phyloP scores from a whole-genome alignment of 2,113 vertebrate species.

The Heptranchias perlo region DNA sequence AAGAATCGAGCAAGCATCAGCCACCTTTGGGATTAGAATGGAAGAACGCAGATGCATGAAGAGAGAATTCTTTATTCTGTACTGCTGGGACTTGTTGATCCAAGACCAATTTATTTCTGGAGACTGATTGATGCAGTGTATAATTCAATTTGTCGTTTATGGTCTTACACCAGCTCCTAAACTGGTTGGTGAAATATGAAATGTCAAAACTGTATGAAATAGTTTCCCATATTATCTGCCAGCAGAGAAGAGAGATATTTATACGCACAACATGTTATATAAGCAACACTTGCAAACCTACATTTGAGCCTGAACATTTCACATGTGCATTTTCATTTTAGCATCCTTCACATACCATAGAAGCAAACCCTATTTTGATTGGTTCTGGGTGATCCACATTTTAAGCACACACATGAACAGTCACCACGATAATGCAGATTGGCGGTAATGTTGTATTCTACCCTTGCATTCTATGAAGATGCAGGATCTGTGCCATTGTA shows the following conservation, averaged over 20 bases:
- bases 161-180: conserved; percentile 10
- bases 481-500: not conserved
- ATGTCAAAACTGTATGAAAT: conserved; percentile 12
- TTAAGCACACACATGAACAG: not conserved
- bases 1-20: not conserved
- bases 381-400: not conserved
- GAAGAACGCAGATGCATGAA: conserved; percentile 8
- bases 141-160: conserved; percentile 5
- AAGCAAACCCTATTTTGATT: not conserved
- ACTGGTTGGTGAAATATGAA: conserved; percentile 15
- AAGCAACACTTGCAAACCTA: not conserved
- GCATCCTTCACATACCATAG: not conserved
- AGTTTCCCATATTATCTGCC: not conserved
- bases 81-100: conserved; percentile 2
- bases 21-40: not conserved
- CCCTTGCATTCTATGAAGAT: not conserved
- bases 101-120: not conserved
- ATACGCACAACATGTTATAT: not conserved
- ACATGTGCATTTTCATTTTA: not conserved
- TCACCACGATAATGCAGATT: not conserved
- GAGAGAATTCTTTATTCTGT: not conserved
- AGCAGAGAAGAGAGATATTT: conserved; percentile 4
- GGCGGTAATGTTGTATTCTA: not conserved
- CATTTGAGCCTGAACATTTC: not conserved
- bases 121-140: conserved; percentile 16